Evolutionary conservation across 2,113 vertebrate genomes (phyloP).

Genomic region (Melanostigma gelatinosum): DNA sequence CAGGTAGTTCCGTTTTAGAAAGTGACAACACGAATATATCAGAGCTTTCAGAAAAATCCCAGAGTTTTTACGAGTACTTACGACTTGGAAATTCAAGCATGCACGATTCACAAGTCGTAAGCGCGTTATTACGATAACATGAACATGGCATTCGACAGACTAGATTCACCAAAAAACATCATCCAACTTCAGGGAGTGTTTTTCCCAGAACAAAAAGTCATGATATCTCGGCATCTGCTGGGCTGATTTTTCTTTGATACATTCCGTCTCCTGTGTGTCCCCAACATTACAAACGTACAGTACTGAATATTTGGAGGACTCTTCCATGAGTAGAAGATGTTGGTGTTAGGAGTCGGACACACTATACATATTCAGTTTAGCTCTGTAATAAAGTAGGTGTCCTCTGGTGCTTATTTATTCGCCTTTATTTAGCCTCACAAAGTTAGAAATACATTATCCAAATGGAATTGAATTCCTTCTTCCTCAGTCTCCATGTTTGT

Average conservation of each 20-base stretch:
- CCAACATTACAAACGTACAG: neutral
- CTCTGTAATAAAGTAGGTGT: neutral
- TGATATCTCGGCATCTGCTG: neutral
- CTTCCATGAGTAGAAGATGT: neutral
- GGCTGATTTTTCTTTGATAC: neutral
- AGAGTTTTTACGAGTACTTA: neutral
- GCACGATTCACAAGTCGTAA: neutral
- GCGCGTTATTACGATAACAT: neutral
- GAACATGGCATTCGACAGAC: neutral
- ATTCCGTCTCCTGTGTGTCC: neutral
- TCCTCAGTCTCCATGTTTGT: neutral
- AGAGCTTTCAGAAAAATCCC: too few relatives aligned
- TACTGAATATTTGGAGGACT: neutral
- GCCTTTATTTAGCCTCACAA: conserved; percentile 4
- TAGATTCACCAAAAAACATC: neutral
- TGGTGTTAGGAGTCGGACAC: neutral
- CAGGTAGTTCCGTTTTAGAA: neutral
- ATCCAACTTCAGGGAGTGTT: neutral
- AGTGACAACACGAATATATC: neutral
- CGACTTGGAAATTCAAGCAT: neutral
- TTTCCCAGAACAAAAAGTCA: neutral
- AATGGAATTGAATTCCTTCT: conserved; percentile 20
- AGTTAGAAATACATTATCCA: conserved; percentile 26
- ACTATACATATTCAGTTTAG: conserved; percentile 4
- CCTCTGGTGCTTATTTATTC: neutral